Evolutionary conservation across 2,888 invertebrate genomes (phyloP).

Genomic region (Drosophila rellima): DNA sequence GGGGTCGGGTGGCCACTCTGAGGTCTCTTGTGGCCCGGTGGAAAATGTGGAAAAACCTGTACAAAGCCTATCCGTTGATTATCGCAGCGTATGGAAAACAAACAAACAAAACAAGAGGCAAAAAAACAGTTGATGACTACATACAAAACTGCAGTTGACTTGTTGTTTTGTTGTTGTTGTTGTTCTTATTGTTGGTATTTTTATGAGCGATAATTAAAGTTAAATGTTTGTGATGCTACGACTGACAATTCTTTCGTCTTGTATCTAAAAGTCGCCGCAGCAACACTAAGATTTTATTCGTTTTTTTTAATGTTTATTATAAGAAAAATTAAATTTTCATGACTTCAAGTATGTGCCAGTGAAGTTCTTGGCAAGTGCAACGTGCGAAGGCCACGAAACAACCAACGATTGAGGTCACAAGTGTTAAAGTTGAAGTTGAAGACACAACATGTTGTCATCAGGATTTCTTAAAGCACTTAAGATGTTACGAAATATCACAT

Average conservation of each 20-base stretch:
- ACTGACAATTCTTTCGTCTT: slow-evolving; percentile 12
- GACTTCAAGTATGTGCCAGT: slow-evolving; percentile 14
- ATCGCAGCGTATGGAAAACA: slow-evolving; percentile 38
- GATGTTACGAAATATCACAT: background rate
- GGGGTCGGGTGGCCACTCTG: too few species aligned
- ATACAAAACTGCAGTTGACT: slow-evolving; percentile 44
- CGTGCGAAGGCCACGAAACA: slow-evolving; percentile 32
- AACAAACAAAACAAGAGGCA: slow-evolving; percentile 39
- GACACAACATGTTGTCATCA: background rate
- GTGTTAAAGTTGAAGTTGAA: slow-evolving; percentile 14
- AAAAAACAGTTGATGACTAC: slow-evolving; percentile 48
- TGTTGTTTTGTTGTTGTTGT: slow-evolving; percentile 41
- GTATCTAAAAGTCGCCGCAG: slow-evolving; percentile 20
- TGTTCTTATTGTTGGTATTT: slow-evolving; percentile 38
- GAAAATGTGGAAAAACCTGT: slow-evolving; percentile 77
- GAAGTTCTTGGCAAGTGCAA: slow-evolving; percentile 41
- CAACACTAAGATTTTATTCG: slow-evolving; percentile 31
- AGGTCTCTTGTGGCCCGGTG: slow-evolving; percentile 37
- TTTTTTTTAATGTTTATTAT: slow-evolving; percentile 27
- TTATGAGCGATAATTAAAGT: slow-evolving; percentile 73
- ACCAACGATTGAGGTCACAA: slow-evolving; percentile 35
- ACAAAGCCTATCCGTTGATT: slow-evolving; percentile 41
- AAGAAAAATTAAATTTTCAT: slow-evolving; percentile 56
- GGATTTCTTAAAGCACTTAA: background rate
- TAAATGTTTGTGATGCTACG: slow-evolving; percentile 59